These are phyloP conservation scores for Dyspetes luteomarginatus DNA, from an alignment of 2,888 invertebrate genomes.

Conservation along the genomic window DNA sequence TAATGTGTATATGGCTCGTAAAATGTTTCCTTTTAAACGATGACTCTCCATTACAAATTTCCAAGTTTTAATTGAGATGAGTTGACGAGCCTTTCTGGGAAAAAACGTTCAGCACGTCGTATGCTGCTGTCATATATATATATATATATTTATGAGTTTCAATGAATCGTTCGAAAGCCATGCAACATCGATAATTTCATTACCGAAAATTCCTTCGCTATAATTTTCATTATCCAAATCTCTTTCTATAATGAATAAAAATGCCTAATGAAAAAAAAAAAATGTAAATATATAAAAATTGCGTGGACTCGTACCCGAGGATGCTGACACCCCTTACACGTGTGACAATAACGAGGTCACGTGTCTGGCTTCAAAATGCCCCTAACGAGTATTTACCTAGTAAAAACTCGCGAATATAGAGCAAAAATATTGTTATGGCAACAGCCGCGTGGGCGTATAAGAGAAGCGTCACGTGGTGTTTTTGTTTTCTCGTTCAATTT, in stretches of 20 bases:
- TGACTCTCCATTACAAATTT: background rate
- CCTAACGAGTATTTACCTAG: background rate
- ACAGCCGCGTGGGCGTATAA: too few relatives aligned
- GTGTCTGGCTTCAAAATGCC: conserved; percentile 5
- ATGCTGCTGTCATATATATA: too few relatives aligned
- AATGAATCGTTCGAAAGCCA: too few relatives aligned
- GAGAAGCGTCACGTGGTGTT: background rate
- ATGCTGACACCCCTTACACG: conserved; percentile 21
- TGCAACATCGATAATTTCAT: too few relatives aligned
- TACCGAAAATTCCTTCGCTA: too few relatives aligned
- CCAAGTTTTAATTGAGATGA: background rate
- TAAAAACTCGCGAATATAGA: background rate
- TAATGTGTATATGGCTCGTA: background rate
- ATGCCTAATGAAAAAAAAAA: too few relatives aligned
- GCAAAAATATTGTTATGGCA: background rate
- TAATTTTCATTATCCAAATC: too few relatives aligned
- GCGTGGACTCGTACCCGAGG: too few relatives aligned
- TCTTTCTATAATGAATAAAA: too few relatives aligned
- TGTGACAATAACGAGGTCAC: conserved; percentile 33
- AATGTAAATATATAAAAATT: too few relatives aligned
- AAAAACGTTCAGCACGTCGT: conserved; percentile 6
- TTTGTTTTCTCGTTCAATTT: background rate
- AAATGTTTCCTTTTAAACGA: background rate
- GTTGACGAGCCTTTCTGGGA: background rate
- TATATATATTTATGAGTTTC: too few relatives aligned